Evolutionary conservation across 2,797 vertebrate species (phyloP), one percentile per base, ranked within the genome.

Genomic region (Atherinosoma microstoma): DNA sequence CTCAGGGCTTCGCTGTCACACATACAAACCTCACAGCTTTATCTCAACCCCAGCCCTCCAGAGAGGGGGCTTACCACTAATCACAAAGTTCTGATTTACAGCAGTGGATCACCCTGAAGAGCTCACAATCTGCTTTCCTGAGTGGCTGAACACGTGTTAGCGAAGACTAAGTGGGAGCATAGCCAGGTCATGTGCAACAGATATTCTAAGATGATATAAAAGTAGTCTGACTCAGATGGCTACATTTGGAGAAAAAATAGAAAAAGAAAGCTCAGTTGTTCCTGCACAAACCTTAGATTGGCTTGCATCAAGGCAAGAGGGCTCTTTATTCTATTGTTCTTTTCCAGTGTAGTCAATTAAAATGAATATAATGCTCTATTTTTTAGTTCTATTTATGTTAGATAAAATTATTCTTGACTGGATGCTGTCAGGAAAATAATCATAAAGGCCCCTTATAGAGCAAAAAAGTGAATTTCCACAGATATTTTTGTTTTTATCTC

Each of bases 181-280:
- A 0, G 71, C 76, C 85, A 80, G 69, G 20, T 89, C 87, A 81
- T 86, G 80, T 83, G 80, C 71, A 75, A 70, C 71, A 83, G 79
- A 82, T 66, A 81, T 85, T 81, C 27, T 51, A 60, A 57, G 56
- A 79, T 75, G 56, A 47, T 20, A 84, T 13, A 64, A 76, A 78
- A 66, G 51, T 62, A 57, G n/a, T 40, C 67, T 49, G 51, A 40
- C 6, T 59, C 49, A 6, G 54, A 38, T 59, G 47, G 67, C 42
- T 61, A 0, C 0, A 3, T 70, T 40, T 45, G 15, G 16, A 18
- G n/a, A 6, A 45, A 45, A 18, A 16, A 18, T 18, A 4, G 3
- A 18, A 45, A 45, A 45, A 45, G 16, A 45, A 45, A 45, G 6
- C 42, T 45, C 16, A 42, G 40, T 42, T 45, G 6, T 18, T 20